Evolutionary conservation across 1,140 invertebrate species (phyloP), one percentile per base, ranked within the genome.

Genomic region (Aphaenogaster rudis): DNA sequence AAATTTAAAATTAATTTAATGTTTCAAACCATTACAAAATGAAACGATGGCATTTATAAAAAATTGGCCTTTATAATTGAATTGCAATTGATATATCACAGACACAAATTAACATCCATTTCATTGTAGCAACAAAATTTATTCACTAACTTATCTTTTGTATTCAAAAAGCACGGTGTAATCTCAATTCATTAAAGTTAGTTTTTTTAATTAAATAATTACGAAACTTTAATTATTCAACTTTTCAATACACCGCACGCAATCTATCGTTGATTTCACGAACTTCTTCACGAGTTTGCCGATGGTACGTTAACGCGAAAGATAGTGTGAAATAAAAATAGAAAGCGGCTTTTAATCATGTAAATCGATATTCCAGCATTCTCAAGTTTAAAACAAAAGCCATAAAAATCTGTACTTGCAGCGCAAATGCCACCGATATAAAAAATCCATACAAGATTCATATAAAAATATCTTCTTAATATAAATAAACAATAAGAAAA

Each of bases 281-380:
- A 80, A 67, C n/a, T 54, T 54, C 36, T 15, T 78, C 13, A 39
- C 4, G 4, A 9, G 1, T 79, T 80, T 80, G 42, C 28, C 61
- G 63, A 54, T 3, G 17, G 33, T 5, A 13, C 33, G 4, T 52
- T 52, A 77, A 61, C 6, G n/a, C 5, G 7, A 52, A 52, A 13
- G 6, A 17, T 8, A 6, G 5, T 77, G 3, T 28, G 4, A 50
- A 52, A 36, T 15, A 39, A 48, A 39, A 63, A 33, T 66, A 66
- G 64, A 77, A 33, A 78, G 4, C 42, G 6, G 3, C 11, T 13
- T 50, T 52, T 28, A 42, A 17, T 64, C 39, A 39, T 4, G 28
- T 8, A 33, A 78, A 61, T 78, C 21, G 17, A 48, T 78, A 36
- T 42, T 21, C 39, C 33, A 5, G 3, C 21, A n/a, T 45, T 42